Conservation (phyloP, 2,113 vertebrate genomes). For the Piaya cayana region DNA sequence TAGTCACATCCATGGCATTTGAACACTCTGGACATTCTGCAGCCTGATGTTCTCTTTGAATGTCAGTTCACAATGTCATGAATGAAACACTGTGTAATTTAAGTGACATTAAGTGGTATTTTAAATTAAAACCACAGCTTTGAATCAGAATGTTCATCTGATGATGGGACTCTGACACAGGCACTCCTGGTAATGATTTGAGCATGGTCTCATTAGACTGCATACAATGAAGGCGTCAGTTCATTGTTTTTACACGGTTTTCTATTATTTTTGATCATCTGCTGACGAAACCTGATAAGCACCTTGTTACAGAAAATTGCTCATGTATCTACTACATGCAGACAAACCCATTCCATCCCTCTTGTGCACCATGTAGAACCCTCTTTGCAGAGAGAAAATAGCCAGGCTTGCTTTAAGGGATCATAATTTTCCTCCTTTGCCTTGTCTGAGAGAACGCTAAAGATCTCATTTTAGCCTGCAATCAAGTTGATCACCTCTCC, state of each 20-base stretch:
- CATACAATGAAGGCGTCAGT: neutral
- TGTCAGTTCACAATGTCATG: neutral
- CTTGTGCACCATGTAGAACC: neutral
- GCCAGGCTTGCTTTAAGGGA: neutral
- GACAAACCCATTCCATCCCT: neutral
- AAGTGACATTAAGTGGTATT: neutral
- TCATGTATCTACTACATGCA: neutral
- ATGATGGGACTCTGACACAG: neutral
- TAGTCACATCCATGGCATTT: neutral
- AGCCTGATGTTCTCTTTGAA: neutral
- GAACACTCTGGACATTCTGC: rapidly evolving
- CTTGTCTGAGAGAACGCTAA: neutral
- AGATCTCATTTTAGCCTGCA: neutral
- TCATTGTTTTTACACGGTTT: neutral
- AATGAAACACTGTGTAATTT: neutral
- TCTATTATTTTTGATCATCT: neutral
- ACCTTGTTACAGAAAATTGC: neutral
- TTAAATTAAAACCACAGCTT: neutral
- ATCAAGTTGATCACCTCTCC: neutral
- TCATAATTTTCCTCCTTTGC: neutral
- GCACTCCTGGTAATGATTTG: neutral
- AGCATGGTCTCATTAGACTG: neutral
- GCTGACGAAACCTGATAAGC: neutral
- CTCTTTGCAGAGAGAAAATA: neutral
- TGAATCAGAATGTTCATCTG: neutral